A percentile compares a stretch with the other conserved stretches of the same genome.
These are phyloP conservation scores for Apodemus speciosus DNA, from an alignment of 2,113 vertebrate genomes.

Conservation along the genomic window DNA sequence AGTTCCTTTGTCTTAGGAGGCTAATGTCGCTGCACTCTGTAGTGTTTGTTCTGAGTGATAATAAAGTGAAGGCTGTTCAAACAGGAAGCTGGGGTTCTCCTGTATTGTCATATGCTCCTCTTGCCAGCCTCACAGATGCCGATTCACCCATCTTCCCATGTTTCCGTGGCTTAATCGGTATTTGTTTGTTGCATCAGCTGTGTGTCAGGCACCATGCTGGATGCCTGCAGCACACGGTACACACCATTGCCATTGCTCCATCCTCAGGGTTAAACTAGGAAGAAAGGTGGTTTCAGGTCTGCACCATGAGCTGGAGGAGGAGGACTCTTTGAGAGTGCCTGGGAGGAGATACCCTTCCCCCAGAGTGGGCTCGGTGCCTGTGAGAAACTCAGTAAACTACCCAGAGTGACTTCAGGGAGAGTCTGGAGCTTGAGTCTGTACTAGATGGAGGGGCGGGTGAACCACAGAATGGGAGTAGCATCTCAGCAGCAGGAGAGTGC, in stretches of 20 bases:
- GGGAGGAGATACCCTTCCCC: neutral
- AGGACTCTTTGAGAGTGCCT: neutral
- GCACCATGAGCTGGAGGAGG: accelerated
- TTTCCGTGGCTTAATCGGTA: neutral
- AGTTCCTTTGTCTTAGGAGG: neutral
- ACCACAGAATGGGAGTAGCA: neutral
- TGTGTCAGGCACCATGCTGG: neutral
- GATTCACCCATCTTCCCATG: neutral
- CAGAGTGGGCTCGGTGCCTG: neutral
- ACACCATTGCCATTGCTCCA: neutral
- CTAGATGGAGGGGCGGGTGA: neutral
- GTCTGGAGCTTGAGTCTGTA: neutral
- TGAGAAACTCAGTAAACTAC: neutral
- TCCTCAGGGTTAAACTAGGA: neutral
- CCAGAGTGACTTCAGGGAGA: neutral
- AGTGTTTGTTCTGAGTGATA: neutral
- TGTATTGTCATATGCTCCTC: neutral
- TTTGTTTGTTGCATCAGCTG: neutral
- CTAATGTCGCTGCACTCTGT: neutral
- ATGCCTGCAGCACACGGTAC: accelerated
- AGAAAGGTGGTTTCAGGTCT: neutral
- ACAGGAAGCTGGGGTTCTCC: neutral
- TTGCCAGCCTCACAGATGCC: neutral
- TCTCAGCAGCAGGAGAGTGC: neutral
- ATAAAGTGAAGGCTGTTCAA: neutral